These are phyloP conservation scores for Eulithis prunata DNA, from an alignment of 2,888 invertebrate species.

Conservation along the genomic window DNA sequence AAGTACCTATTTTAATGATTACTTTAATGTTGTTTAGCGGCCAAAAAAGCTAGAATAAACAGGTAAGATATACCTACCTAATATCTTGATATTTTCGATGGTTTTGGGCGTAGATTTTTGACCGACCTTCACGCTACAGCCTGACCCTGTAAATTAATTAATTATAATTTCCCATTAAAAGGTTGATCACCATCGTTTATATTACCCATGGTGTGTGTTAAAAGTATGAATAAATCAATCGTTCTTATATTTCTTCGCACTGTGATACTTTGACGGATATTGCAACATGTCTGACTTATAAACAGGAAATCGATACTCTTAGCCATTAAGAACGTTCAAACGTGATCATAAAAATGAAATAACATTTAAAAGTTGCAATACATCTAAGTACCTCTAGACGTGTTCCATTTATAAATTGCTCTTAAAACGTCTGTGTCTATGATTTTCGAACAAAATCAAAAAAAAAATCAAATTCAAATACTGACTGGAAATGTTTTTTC, in stretches of 20 bases:
- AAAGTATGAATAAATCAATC: conserved; percentile 28
- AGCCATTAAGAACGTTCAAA: conserved; percentile 34
- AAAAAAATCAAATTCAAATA: not conserved
- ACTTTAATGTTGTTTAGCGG: not conserved
- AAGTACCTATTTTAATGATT: not conserved
- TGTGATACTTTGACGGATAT: conserved; percentile 53
- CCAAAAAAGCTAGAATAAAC: not conserved
- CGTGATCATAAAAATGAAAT: conserved; percentile 22
- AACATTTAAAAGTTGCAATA: conserved; percentile 16
- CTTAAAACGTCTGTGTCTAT: not conserved
- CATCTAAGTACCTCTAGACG: conserved; percentile 1
- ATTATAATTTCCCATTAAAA: conserved; percentile 28
- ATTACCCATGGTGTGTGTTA: conserved; percentile 14
- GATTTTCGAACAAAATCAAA: not conserved
- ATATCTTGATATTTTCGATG: not conserved
- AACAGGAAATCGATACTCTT: conserved; percentile 56
- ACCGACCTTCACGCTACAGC: conserved; percentile 4
- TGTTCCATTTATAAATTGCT: not conserved
- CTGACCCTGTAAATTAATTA: conserved; percentile 29
- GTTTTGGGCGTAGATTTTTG: not conserved
- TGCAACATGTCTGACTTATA: conserved; percentile 49
- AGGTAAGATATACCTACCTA: too few relatives aligned
- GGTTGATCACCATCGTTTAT: conserved; percentile 27
- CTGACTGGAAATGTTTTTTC: too few relatives aligned
- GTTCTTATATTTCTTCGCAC: conserved; percentile 34